These are phyloP conservation scores for Dicyrtomina minuta DNA, from an alignment of 2,888 invertebrate species.

Conservation along the genomic window DNA sequence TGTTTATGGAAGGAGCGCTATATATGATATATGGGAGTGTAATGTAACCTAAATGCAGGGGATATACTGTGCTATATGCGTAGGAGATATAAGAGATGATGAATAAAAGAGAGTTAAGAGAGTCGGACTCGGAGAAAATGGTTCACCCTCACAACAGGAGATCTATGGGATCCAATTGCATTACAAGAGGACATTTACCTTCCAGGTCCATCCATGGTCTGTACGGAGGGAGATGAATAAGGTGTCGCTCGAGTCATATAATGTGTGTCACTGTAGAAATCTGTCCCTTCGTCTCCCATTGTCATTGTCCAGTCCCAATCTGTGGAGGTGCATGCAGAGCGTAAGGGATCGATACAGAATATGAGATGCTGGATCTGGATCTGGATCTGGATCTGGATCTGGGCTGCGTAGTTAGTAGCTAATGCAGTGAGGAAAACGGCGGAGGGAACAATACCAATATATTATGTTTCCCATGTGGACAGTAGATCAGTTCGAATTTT, in stretches of 20 bases:
- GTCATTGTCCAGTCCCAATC: neutral
- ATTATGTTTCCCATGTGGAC: constrained; percentile 5
- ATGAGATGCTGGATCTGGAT: too few species aligned
- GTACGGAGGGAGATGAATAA: neutral
- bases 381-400: neutral
- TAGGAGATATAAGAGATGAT: constrained; percentile 21
- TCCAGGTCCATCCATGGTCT: neutral
- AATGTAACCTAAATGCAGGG: too few species aligned
- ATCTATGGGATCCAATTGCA: constrained; percentile 4
- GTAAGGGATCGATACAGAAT: neutral
- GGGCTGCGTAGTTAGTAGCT: too few species aligned
- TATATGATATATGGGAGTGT: too few species aligned
- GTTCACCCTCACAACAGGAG: constrained; percentile 44
- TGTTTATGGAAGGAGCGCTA: too few species aligned
- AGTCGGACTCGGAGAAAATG: constrained; percentile 35
- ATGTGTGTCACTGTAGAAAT: constrained; percentile 6
- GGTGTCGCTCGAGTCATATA: too few species aligned
- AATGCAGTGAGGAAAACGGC: too few species aligned
- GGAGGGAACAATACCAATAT: constrained; percentile 7
- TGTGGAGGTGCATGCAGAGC: too few species aligned
- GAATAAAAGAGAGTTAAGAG: constrained; percentile 29
- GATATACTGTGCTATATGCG: too few species aligned
- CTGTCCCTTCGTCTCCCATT: neutral
- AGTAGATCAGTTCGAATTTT: neutral
- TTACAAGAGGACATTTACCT: constrained; percentile 20